These are phyloP conservation scores for Xerus rutilus DNA, from an alignment of 2,797 vertebrate genomes.

Conservation along the genomic window DNA sequence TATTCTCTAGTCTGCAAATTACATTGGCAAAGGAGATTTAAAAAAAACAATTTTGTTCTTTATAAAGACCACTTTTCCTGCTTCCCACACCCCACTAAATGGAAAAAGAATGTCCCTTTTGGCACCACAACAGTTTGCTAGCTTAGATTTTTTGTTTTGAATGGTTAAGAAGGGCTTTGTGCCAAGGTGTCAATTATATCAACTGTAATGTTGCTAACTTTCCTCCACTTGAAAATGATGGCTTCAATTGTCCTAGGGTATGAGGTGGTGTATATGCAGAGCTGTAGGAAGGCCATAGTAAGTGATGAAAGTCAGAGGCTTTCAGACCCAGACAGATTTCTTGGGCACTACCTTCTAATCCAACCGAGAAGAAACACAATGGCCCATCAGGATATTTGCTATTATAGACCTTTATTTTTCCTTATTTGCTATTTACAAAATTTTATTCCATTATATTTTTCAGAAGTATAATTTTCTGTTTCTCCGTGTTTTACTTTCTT, in stretches of 20 bases:
- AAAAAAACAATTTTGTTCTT: conserved; percentile 46
- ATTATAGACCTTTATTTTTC: conserved; percentile 82
- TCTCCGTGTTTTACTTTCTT: conserved; percentile 81
- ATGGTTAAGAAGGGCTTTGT: conserved; percentile 82
- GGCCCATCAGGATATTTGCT: conserved; percentile 82
- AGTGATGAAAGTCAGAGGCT: background rate
- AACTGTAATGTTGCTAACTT: conserved; percentile 75
- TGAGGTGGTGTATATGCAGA: background rate
- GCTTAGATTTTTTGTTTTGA: conserved; percentile 82
- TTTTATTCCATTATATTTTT: conserved; percentile 84
- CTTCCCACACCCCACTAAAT: background rate
- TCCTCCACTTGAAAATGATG: conserved; percentile 80
- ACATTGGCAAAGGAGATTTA: background rate
- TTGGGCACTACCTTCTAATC: conserved; percentile 22
- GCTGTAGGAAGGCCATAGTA: conserved; percentile 1
- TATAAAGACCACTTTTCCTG: conserved; percentile 64
- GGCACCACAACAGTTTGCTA: conserved; percentile 78
- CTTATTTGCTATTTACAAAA: conserved; percentile 83
- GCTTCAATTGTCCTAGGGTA: conserved; percentile 24
- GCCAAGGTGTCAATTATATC: conserved; percentile 88
- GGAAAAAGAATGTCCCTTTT: conserved; percentile 81
- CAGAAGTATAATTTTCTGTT: conserved; percentile 84
- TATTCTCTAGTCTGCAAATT: background rate
- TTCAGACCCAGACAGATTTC: background rate
- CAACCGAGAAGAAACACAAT: conserved; percentile 83